These are phyloP conservation scores for Oreochromis aureus DNA, from an alignment of 2,113 vertebrate genomes.

Conservation along the genomic window DNA sequence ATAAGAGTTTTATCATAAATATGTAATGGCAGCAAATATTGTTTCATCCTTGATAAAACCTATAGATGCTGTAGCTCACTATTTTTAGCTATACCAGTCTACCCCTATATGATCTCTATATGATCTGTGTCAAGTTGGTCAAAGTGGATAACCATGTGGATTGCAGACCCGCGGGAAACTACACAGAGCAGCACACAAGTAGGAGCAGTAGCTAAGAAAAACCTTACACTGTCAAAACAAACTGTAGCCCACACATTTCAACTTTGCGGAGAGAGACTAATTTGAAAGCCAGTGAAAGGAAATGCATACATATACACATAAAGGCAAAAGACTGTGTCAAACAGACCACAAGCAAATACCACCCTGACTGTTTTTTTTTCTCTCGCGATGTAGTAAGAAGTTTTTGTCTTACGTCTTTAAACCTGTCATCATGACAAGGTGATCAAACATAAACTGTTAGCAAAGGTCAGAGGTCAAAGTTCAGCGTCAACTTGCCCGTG, in stretches of 20 bases:
- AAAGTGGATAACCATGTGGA: slow-evolving; percentile 28
- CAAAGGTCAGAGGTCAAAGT: slow-evolving; percentile 11
- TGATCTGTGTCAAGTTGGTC: not conserved
- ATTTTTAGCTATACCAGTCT: not conserved
- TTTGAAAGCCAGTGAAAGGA: slow-evolving; percentile 21
- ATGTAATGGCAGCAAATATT: not conserved
- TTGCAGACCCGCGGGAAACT: not conserved
- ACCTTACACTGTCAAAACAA: slow-evolving; percentile 63
- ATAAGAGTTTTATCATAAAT: not conserved
- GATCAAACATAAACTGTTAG: not conserved
- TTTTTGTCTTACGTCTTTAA: not conserved
- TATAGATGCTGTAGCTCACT: not conserved
- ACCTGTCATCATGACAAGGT: slow-evolving; percentile 16
- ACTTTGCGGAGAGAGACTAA: not conserved
- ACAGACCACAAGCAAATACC: slow-evolving; percentile 16
- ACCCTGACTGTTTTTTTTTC: not conserved
- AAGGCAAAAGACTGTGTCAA: slow-evolving; percentile 14
- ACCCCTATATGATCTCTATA: not conserved
- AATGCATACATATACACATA: slow-evolving; percentile 26
- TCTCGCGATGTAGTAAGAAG: not conserved
- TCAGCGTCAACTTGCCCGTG: not conserved
- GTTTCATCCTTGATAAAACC: not conserved
- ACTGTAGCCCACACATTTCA: slow-evolving; percentile 27
- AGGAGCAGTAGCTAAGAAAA: slow-evolving; percentile 37
- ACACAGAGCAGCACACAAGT: not conserved